These are phyloP conservation scores for Sepioteuthis lessoniana DNA, from an alignment of 2,888 invertebrate species.

Conservation along the genomic window DNA sequence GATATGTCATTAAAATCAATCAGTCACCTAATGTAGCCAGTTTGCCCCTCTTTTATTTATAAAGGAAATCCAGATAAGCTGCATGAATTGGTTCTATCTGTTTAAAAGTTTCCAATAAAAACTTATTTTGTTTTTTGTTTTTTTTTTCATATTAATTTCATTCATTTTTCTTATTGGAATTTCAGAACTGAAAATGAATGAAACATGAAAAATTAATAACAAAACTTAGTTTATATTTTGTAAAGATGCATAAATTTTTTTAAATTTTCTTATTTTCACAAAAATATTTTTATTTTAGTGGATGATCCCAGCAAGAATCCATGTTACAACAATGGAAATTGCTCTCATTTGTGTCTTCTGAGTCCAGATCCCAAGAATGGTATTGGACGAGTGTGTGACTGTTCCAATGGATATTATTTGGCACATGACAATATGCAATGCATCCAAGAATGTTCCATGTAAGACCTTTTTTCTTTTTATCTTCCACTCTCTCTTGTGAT, in stretches of 20 bases:
- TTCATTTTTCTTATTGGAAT: too few species aligned
- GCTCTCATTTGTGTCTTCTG: slow-evolving; percentile 88
- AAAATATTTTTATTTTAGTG: slow-evolving; percentile 50
- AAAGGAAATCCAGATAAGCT: too few species aligned
- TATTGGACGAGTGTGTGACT: slow-evolving; percentile 84
- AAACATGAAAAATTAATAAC: too few species aligned
- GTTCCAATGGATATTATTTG: slow-evolving; percentile 93
- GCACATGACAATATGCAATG: slow-evolving; percentile 85
- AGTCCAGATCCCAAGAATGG: slow-evolving; percentile 77
- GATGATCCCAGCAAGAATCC: slow-evolving; percentile 72
- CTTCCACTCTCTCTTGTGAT: not conserved
- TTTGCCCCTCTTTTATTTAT: too few species aligned
- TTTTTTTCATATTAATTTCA: too few species aligned
- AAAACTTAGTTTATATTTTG: too few species aligned
- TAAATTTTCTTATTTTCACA: not conserved
- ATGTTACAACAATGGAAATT: slow-evolving; percentile 82
- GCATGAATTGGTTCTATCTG: too few species aligned
- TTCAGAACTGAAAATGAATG: too few species aligned
- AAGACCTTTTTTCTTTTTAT: not conserved
- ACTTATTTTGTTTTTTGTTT: too few species aligned
- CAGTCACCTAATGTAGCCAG: too few species aligned
- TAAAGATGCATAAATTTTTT: not conserved
- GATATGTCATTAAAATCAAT: too few species aligned
- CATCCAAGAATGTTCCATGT: slow-evolving; percentile 85
- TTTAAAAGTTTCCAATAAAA: too few species aligned